These are phyloP conservation scores for Sebastes trivittatus DNA, from an alignment of 2,797 vertebrate species.

Conservation along the genomic window DNA sequence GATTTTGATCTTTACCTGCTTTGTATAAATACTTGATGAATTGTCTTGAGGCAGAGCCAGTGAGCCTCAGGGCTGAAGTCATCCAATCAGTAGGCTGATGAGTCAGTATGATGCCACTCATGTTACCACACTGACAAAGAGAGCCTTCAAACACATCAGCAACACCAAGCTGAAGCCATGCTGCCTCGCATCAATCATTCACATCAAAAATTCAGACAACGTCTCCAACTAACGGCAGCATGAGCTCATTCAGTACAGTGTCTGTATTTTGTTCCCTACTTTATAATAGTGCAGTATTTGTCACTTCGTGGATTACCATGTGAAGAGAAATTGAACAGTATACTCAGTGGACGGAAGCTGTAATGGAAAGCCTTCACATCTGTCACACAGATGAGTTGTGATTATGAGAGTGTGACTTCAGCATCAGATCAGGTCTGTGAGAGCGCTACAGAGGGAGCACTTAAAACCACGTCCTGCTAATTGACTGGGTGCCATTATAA, in stretches of 20 bases:
- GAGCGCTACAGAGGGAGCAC: constrained; percentile 25
- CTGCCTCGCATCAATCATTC: constrained; percentile 65
- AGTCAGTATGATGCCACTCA: constrained; percentile 75
- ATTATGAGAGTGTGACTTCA: constrained; percentile 24
- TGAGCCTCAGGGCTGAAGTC: constrained; percentile 49
- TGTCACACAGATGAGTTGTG: constrained; percentile 32
- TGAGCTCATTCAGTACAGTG: constrained; percentile 32
- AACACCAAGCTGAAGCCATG: constrained; percentile 32
- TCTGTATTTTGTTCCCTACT: constrained; percentile 1
- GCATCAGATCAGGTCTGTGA: constrained; percentile 34
- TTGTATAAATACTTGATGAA: constrained; percentile 75
- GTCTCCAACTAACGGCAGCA: constrained; percentile 32
- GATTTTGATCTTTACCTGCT: constrained; percentile 55
- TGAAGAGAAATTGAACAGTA: constrained; percentile 11
- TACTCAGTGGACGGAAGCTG: neutral
- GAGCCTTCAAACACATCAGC: constrained; percentile 73
- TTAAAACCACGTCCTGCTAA: constrained; percentile 59
- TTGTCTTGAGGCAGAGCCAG: constrained; percentile 37
- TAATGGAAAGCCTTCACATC: constrained; percentile 39
- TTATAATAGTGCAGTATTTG: constrained; percentile 14
- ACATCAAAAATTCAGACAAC: constrained; percentile 47
- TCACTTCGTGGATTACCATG: constrained; percentile 11
- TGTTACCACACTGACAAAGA: constrained; percentile 72
- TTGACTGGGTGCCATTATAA: constrained; percentile 59
- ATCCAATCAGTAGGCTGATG: constrained; percentile 67